Conservation (phyloP, 53 echinoderm and acorn worm species). For the Crossaster papposus region DNA sequence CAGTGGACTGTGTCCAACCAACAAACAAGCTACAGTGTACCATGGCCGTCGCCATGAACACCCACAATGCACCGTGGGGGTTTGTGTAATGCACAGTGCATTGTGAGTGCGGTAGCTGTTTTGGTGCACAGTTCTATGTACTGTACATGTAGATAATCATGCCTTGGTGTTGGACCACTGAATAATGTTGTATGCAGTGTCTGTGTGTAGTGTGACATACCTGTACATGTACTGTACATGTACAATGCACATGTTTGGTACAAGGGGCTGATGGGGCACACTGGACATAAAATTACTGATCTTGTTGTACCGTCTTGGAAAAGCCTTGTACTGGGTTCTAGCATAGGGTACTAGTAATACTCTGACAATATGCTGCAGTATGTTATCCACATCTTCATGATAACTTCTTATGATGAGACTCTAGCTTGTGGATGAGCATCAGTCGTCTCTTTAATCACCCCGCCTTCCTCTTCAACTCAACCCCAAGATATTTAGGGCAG, state of each 20-base stretch:
- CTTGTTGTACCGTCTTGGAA: not conserved
- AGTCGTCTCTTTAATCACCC: not conserved
- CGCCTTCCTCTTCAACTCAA: not conserved
- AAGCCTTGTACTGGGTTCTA: not conserved
- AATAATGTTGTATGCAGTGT: not conserved
- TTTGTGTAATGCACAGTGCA: slow-evolving; percentile 40
- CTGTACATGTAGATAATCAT: slow-evolving; percentile 15
- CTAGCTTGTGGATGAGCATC: not conserved
- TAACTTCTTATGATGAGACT: not conserved
- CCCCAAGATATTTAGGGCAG: not conserved
- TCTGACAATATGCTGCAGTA: not conserved
- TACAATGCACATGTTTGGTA: not conserved
- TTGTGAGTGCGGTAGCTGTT: not conserved
- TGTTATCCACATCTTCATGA: not conserved
- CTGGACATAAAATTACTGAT: slow-evolving; percentile 3
- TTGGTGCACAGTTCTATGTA: not conserved
- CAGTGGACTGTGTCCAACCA: slow-evolving; percentile 32
- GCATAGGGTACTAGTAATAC: too few species aligned
- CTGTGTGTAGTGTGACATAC: too few species aligned
- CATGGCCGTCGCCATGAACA: slow-evolving; percentile 53
- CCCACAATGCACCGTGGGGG: slow-evolving; percentile 57
- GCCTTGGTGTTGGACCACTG: not conserved
- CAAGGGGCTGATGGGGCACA: not conserved
- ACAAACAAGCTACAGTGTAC: slow-evolving; percentile 50
- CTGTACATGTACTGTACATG: not conserved